These are phyloP conservation scores for Rugalucina vietnamica DNA, from an alignment of 2,888 invertebrate species.

Conservation along the genomic window DNA sequence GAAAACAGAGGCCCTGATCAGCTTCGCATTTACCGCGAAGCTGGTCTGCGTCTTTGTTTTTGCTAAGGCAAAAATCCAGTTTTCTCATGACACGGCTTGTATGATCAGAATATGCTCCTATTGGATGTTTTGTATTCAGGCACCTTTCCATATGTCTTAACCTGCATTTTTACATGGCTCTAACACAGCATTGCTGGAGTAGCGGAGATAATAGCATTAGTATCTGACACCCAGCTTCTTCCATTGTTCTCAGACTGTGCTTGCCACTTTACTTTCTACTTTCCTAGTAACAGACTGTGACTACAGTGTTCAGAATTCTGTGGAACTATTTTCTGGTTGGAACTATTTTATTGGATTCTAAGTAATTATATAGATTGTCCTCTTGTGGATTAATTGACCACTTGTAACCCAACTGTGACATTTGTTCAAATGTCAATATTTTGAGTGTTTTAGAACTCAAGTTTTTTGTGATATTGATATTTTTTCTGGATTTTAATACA, in stretches of 20 bases:
- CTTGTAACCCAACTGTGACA: neutral
- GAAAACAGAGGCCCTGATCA: too few species aligned
- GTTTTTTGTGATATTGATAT: neutral
- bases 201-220: too few species aligned
- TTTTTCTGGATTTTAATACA: neutral
- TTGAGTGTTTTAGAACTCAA: neutral
- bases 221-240: neutral
- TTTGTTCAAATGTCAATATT: neutral
- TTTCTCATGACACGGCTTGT: too few species aligned
- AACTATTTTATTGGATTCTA: conserved; percentile 1
- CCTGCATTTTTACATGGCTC: too few species aligned
- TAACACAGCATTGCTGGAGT: too few species aligned
- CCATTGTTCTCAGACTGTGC: neutral
- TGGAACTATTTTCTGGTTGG: neutral
- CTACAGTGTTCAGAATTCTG: neutral
- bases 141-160: too few species aligned
- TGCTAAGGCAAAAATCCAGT: too few species aligned
- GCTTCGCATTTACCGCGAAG: too few species aligned
- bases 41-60: too few species aligned
- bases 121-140: too few species aligned
- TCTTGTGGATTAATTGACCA: neutral
- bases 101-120: too few species aligned
- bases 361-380: neutral
- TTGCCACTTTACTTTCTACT: neutral
- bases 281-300: too few species aligned